Base-by-base conservation (phyloP, 2,113 vertebrate species). In the Lepidothrix coronata region DNA sequence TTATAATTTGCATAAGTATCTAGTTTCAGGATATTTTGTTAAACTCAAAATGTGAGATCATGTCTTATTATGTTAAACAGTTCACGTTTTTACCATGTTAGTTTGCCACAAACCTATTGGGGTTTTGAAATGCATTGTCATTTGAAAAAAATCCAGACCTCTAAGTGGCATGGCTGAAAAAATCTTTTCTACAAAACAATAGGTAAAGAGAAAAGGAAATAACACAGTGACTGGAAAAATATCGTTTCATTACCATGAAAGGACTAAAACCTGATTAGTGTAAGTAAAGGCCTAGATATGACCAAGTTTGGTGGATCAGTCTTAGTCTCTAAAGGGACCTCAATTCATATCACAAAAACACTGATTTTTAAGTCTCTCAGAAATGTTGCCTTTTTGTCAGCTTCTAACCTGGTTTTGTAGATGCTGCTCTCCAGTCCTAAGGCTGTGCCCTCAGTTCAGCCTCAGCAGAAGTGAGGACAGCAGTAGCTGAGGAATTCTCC, bases 1-100 rank as follows among this genome's bases (percentile, higher is more conserved):
- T 96, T 97, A 83, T 89, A 91, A 98, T 98, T 98, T 98, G 98
- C 98, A 98, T 98, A 98, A 71, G 96, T 63, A 88, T 95, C 97
- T 97, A 93, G 97, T 98, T 98, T 98, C 98, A 97, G 96, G 97
- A 97, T 95, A 97, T 97, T 96, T 97, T 97, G 80, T 97, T 96
- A 85, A 97, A 95, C 81, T 81, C 93, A 95, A 67, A 95, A 88
- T 96, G 80, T 97, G 95, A 96, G 91, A 97, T 97, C 92, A 96
- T 95, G 95, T 81, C 97, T 97, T 97, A 96, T 63, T 98, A 97
- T 97, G 97, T 97, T 97, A 97, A 96, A 95, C 58, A 93, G 65
- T 95, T 96, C 97, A 95, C 76, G 28, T 95, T 98, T 97, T 98
- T 95, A 88, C 85, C 83, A 24, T 77, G 94, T 91, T 97, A 96